Conservation (phyloP, 1,140 invertebrate species). For the Drosophila nebulosa region DNA sequence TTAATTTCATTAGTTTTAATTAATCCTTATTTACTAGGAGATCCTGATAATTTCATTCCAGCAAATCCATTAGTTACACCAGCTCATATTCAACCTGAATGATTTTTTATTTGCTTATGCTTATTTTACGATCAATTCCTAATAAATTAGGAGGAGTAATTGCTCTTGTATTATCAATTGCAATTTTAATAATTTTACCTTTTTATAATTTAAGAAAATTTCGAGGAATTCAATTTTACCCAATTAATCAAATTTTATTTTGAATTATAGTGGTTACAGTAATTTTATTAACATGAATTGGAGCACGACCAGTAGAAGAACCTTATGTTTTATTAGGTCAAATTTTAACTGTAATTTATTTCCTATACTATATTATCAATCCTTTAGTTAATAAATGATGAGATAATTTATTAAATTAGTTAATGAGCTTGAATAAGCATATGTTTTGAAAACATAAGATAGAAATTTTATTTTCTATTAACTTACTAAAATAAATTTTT, state of each 20-base stretch:
- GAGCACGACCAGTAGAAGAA: slow-evolving; percentile 84
- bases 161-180: too few species aligned
- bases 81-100: slow-evolving; percentile 88
- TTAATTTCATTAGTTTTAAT: too few species aligned
- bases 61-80: slow-evolving; percentile 87
- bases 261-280: slow-evolving; percentile 82
- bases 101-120: slow-evolving; percentile 89
- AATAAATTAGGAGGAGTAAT: too few species aligned
- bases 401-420: slow-evolving; percentile 57
- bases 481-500: slow-evolving; percentile 81
- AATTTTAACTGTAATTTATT: slow-evolving; percentile 82
- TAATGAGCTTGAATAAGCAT: too few species aligned
- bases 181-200: too few species aligned
- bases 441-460: too few species aligned
- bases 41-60: too few species aligned
- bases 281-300: slow-evolving; percentile 86
- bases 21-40: too few species aligned
- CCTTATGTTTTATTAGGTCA: slow-evolving; percentile 82
- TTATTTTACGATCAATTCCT: slow-evolving; percentile 87
- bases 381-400: slow-evolving; percentile 78
- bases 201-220: too few species aligned
- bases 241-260: slow-evolving; percentile 84
- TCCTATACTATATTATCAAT: slow-evolving; percentile 82
- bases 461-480: slow-evolving; percentile 82
- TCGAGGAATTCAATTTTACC: too few species aligned